Conservation (phyloP, 2,113 vertebrate species). For the Festucalex cinctus region DNA sequence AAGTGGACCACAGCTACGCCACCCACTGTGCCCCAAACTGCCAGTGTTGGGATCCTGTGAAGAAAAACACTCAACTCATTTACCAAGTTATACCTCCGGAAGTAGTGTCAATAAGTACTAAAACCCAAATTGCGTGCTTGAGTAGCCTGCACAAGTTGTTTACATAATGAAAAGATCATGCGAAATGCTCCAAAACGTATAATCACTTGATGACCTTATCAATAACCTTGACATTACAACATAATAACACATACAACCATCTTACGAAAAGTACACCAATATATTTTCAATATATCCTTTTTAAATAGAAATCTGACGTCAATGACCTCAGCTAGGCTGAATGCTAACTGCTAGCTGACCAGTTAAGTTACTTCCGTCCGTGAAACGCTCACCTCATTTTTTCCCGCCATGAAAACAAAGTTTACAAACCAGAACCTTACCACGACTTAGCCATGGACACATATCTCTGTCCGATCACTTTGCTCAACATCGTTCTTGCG, state of each 20-base stretch:
- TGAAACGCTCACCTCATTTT: neutral
- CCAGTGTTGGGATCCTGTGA: slow-evolving; percentile 78
- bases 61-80: neutral
- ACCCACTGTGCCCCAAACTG: slow-evolving; percentile 78
- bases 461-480: slow-evolving; percentile 75
- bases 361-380: neutral
- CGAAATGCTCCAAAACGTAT: no score
- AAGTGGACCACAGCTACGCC: slow-evolving; percentile 78
- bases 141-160: neutral
- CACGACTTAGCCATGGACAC: slow-evolving; percentile 73
- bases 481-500: slow-evolving; percentile 62
- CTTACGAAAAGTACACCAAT: neutral
- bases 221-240: neutral
- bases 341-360: slow-evolving; percentile 38
- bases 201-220: no score
- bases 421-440: slow-evolving; percentile 62
- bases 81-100: neutral
- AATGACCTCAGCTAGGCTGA: slow-evolving; percentile 59
- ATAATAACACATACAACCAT: neutral
- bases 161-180: no score
- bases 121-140: neutral
- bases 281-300: neutral
- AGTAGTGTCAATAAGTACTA: no score
- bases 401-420: neutral
- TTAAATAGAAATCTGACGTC: neutral